Evolutionary conservation across 2,888 invertebrate species (phyloP).

Genomic region (Chalcosyrphus nemorum): DNA sequence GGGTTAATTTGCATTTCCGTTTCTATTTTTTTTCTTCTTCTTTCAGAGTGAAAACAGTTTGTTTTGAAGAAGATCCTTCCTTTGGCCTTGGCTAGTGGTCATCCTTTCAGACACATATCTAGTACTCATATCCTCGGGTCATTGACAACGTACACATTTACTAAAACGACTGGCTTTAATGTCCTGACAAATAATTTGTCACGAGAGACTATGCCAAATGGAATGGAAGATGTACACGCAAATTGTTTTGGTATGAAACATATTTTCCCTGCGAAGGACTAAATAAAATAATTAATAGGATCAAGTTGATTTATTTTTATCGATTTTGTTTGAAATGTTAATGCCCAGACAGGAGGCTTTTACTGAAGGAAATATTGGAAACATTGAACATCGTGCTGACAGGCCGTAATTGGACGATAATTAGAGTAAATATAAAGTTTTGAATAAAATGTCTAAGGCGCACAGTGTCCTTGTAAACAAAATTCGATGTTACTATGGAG

Average conservation of each 20-base stretch:
- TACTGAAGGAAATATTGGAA: no score
- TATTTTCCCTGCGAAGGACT: background rate
- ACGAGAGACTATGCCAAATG: background rate
- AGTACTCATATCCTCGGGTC: background rate
- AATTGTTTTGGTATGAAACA: background rate
- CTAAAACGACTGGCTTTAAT: conserved; percentile 32
- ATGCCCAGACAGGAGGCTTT: no score
- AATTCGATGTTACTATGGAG: no score
- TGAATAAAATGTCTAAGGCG: no score
- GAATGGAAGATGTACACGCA: conserved; percentile 23
- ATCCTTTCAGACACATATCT: no score
- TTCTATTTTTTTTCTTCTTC: background rate
- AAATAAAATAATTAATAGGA: background rate
- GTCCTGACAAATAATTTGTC: conserved; percentile 33
- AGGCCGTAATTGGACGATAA: no score
- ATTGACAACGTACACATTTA: conserved; percentile 18
- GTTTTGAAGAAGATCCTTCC: no score
- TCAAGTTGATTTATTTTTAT: conserved; percentile 8
- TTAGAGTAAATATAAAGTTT: no score
- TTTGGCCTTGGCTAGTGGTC: no score
- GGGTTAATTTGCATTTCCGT: conserved; percentile 32
- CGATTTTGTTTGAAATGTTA: background rate
- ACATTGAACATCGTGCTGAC: no score
- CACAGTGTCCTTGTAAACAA: no score
- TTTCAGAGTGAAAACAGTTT: background rate